Conservation (phyloP, 2,888 invertebrate genomes). For the Drosophila neotestacea region DNA sequence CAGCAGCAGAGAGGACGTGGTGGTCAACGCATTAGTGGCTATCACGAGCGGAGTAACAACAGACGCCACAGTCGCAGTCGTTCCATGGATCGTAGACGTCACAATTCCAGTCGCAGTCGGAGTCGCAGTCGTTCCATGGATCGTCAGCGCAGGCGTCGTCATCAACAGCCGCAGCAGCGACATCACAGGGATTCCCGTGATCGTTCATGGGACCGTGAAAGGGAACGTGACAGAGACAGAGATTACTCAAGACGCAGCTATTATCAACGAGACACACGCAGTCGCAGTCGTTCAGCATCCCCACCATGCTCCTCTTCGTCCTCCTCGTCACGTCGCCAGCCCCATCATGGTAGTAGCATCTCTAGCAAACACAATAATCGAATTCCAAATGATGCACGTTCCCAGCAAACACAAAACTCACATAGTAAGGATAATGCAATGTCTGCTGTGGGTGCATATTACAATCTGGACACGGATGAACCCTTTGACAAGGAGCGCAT, state of each 20-base stretch:
- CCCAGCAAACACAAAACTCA: neutral
- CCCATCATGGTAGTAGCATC: slow-evolving; percentile 3
- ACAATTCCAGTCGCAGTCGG: slow-evolving; percentile 58
- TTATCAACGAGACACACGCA: slow-evolving; percentile 41
- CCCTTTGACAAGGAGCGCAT: slow-evolving; percentile 85
- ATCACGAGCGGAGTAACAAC: slow-evolving; percentile 32
- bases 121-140: slow-evolving; percentile 55
- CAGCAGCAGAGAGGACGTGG: slow-evolving; percentile 23
- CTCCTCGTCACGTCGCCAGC: slow-evolving; percentile 27
- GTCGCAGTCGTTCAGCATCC: slow-evolving; percentile 42
- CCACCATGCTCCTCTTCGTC: slow-evolving; percentile 26
- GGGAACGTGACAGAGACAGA: slow-evolving; percentile 42
- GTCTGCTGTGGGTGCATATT: slow-evolving; percentile 74
- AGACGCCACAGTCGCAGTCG: slow-evolving; percentile 47
- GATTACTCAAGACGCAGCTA: slow-evolving; percentile 55
- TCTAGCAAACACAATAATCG: slow-evolving; percentile 5
- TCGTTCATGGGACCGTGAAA: slow-evolving; percentile 49
- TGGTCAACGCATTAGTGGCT: neutral
- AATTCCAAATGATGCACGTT: slow-evolving; percentile 4
- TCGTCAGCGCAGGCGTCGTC: slow-evolving; percentile 48
- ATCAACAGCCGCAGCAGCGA: slow-evolving; percentile 35
- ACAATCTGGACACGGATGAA: slow-evolving; percentile 80
- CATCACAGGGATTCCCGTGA: slow-evolving; percentile 58
- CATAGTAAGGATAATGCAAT: slow-evolving; percentile 33
- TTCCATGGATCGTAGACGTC: slow-evolving; percentile 44